Percentiles rank a stretch among this genome's conserved stretches.
These are phyloP conservation scores for Acyrthosiphon pisum DNA, from an alignment of 1,140 invertebrate species.

Conservation along the genomic window DNA sequence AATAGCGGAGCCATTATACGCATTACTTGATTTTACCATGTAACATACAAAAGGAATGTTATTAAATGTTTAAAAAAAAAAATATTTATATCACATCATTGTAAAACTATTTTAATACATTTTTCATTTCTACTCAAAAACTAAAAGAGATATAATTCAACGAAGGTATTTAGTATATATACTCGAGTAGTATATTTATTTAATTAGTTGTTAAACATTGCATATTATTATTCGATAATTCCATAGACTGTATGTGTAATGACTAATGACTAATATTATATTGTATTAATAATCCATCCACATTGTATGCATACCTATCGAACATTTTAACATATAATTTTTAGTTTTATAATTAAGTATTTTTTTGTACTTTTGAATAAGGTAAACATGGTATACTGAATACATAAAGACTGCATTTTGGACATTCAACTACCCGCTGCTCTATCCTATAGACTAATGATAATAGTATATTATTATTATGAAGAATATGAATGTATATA, in stretches of 20 bases:
- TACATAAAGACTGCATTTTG: too few species aligned
- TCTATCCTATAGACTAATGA: neutral
- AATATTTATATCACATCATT: neutral
- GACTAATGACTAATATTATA: too few species aligned
- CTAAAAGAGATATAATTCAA: neutral
- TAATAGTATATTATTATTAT: neutral
- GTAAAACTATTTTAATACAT: neutral
- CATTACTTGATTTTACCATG: neutral
- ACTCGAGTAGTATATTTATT: neutral
- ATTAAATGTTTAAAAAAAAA: neutral
- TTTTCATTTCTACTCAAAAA: neutral
- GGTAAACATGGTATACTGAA: neutral
- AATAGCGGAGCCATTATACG: neutral
- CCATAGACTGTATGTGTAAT: neutral
- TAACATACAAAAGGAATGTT: neutral
- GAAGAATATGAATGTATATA: neutral
- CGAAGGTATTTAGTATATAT: neutral
- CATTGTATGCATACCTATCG: neutral
- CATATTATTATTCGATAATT: too few species aligned
- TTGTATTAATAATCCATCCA: neutral
- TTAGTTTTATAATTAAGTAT: neutral
- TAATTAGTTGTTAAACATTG: neutral
- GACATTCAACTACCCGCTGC: neutral
- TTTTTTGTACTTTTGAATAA: neutral
- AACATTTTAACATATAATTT: neutral